Percentiles rank a stretch among this genome's conserved stretches.
phyloP scores from a whole-genome alignment of 2,888 invertebrate species.

The Exephanes ischioxanthus region DNA sequence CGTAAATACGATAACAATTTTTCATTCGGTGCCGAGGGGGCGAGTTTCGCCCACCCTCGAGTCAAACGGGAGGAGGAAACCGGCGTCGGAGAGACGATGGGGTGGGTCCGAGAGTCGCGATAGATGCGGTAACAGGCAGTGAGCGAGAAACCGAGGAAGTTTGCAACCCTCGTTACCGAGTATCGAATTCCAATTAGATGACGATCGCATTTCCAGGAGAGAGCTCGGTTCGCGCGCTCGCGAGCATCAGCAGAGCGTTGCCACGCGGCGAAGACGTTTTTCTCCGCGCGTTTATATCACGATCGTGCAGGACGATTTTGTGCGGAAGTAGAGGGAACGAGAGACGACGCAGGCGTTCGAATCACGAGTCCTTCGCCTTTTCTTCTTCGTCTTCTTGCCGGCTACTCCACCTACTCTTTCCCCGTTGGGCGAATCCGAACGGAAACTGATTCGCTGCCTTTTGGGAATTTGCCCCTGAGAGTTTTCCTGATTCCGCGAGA shows the following conservation, averaged over 20 bases:
- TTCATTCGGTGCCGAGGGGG: slow-evolving; percentile 75
- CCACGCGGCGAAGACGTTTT: slow-evolving; percentile 72
- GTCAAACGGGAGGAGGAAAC: slow-evolving; percentile 64
- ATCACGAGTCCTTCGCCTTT: slow-evolving; percentile 49
- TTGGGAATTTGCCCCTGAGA: slow-evolving; percentile 75
- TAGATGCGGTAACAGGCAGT: slow-evolving; percentile 45
- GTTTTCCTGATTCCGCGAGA: slow-evolving; percentile 74
- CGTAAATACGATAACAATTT: slow-evolving; percentile 84
- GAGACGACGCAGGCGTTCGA: slow-evolving; percentile 49
- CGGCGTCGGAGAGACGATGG: slow-evolving; percentile 58
- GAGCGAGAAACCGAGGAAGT: slow-evolving; percentile 78
- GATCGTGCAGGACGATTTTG: slow-evolving; percentile 66
- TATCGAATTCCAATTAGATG: slow-evolving; percentile 84
- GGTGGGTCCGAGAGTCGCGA: slow-evolving; percentile 66
- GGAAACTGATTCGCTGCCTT: slow-evolving; percentile 80
- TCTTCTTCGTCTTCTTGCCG: slow-evolving; percentile 10
- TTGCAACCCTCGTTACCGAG: slow-evolving; percentile 82
- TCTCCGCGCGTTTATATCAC: slow-evolving; percentile 68
- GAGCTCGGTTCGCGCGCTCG: slow-evolving; percentile 53
- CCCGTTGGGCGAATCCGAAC: slow-evolving; percentile 80
- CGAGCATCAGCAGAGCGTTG: slow-evolving; percentile 35
- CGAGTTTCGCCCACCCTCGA: slow-evolving; percentile 37
- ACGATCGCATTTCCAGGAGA: slow-evolving; percentile 81
- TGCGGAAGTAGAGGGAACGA: slow-evolving; percentile 13
- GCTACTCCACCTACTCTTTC: slow-evolving; percentile 59